Conservation (phyloP, 2,888 invertebrate species). For the Lasioglossum oenotherae region DNA sequence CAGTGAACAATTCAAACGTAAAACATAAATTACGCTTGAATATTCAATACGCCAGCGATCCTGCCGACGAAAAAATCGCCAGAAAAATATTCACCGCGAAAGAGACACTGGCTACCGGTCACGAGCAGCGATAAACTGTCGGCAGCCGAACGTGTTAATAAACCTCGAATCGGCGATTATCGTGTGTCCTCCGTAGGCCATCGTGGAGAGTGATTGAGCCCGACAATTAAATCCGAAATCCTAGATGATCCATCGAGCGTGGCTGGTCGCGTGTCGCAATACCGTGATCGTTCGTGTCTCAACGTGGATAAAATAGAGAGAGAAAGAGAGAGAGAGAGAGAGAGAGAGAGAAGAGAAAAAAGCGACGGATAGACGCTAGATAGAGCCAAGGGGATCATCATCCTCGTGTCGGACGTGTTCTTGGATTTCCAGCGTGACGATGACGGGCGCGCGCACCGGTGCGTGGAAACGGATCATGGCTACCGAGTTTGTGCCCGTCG, state of each 20-base stretch:
- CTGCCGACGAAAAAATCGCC: neutral
- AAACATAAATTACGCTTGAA: neutral
- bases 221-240: conserved; percentile 58
- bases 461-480: conserved; percentile 84
- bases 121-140: neutral
- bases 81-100: neutral
- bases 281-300: neutral
- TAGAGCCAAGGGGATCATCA: conserved; percentile 51
- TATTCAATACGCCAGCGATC: neutral
- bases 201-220: conserved; percentile 35
- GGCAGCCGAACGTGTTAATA: neutral
- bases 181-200: conserved; percentile 22
- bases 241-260: conserved; percentile 75
- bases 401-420: conserved; percentile 60
- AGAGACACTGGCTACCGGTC: neutral
- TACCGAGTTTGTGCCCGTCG: conserved; percentile 76
- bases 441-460: conserved; percentile 74
- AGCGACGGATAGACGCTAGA: conserved; percentile 16
- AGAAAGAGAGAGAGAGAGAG: neutral
- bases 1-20: neutral
- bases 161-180: neutral
- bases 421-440: conserved; percentile 73
- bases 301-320: neutral
- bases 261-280: conserved; percentile 60
- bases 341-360: neutral